Evolutionary conservation across 2,797 vertebrate species (phyloP), one percentile per base, ranked within the genome.

Genomic region (Gadopsis marmoratus): DNA sequence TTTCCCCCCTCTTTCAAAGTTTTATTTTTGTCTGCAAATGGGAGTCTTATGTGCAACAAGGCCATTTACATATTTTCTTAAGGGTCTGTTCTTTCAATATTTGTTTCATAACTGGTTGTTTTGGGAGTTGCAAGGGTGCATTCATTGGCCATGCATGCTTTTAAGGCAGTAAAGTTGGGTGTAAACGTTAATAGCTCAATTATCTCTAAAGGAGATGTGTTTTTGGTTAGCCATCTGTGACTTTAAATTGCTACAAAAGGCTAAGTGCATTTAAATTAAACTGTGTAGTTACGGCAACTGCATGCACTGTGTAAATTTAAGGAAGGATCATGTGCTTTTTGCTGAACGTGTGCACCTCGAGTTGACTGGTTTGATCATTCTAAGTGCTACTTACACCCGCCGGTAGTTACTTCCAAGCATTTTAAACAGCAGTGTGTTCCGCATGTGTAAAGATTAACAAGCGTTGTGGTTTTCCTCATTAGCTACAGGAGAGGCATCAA

Each of bases 251-350:
- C 74, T 56, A 33, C 41, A 21, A 66, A 60, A 60, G 16, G 68
- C 65, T 54, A 54, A 79, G 37, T 51, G 19, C 62, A 66, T 74
- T 74, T 65, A 67, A 84, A 83, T 82, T 58, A 60, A 59, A 4
- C 47, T 31, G 47, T 41, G 84, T 86, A 78, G 90, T 62, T 45
- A 71, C 35, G 78, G 87, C 47, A 87, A 90, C 92, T 26, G 50
- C 91, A 92, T 74, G 87, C 47, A 35, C 71, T 33, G 48, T 50
- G 59, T 45, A 58, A 16, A 60, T 65, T 85, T 47, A 65, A 35
- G 61, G 51, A 31, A 7, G 51, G 33, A 78, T 76, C 76, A 41
- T 58, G 78, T 73, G 69, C 80, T 69, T 82, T 55, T 39, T 47
- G 23, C 16, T 66, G 58, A 78, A 76, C 61, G 62, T 31, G 7